Evolutionary conservation across 2,888 invertebrate species (phyloP).

Genomic region (Pharmacophagus antenor): DNA sequence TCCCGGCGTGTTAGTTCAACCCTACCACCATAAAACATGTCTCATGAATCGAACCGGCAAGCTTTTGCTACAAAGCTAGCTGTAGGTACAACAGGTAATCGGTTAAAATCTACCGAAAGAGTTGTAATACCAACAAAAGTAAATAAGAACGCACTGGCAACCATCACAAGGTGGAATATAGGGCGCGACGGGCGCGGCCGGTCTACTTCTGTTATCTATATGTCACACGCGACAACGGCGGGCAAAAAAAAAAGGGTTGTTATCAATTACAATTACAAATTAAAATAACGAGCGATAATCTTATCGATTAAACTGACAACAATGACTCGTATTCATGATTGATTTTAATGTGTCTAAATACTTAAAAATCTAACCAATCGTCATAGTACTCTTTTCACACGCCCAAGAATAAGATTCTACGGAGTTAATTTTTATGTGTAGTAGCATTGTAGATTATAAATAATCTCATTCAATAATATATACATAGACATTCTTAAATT

Average conservation of each 20-base stretch:
- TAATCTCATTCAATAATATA: no score
- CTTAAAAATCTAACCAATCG: no score
- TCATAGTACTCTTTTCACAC: no score
- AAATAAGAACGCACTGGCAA: constrained; percentile 24
- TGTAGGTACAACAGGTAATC: neutral
- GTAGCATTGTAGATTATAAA: no score
- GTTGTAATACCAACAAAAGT: constrained; percentile 19
- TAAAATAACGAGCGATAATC: neutral
- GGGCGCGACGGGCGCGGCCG: constrained; percentile 16
- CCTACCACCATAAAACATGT: no score
- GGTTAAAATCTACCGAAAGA: neutral
- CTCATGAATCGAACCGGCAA: no score
- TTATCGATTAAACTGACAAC: neutral
- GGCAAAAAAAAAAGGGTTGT: constrained; percentile 17
- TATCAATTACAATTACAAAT: constrained; percentile 7
- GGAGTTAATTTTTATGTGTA: no score
- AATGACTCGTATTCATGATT: neutral
- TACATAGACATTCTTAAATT: no score
- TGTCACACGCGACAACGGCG: constrained; percentile 8
- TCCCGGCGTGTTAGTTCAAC: no score
- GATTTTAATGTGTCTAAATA: no score
- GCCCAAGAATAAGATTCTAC: no score
- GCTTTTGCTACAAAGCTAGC: no score
- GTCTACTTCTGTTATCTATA: constrained; percentile 20
- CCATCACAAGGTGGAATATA: constrained; percentile 18